Evolutionary conservation across 2,888 invertebrate species (phyloP), one percentile per base, ranked within the genome.

Genomic region (Eupithecia subfuscata): DNA sequence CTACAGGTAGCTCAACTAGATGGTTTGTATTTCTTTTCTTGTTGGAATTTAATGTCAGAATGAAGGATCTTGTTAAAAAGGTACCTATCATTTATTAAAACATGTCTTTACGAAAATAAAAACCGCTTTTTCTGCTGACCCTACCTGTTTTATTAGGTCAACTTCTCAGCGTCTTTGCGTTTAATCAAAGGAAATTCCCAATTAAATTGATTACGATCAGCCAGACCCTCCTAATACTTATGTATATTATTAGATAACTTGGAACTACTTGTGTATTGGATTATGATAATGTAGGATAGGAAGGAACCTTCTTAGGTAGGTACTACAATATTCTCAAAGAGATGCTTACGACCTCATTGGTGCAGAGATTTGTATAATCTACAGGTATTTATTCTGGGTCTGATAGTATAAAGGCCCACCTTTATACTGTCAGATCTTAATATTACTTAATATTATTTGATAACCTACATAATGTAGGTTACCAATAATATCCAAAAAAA

Each of bases 181-280:
- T 93, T 94, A 95, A 95, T 95, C 95, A 95, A 95, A 94, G 95
- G 95, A 95, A 93, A 94, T 94, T 94, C 94, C 95, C 95, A 95
- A 94, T 95, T 95, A 94, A 95, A 94, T 93, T 92, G 95, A 95
- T 95, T 92, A 92, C 92, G 90, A 94, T 95, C 94, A 85, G 80
- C 76, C 73, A 71, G 77, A 71, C 56, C 80, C 77, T 43, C 78
- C 72, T 80, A 60, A 60, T 60, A 77, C 81, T 84, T 81, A 76
- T 77, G 78, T 73, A 69, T 67, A 67, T 67, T 60, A 60, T 12
- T 65, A 77, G 77, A 80, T 79, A 80, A 80, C 79, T 80, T 78
- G 70, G 75, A 78, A 45, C 78, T 69, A 78, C 78, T 74, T 77
- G 73, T 76, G 75, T 79, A 71, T 67, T 67, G 65, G 43, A 68